These are phyloP conservation scores for Coptodon rendalli DNA, from an alignment of 2,113 vertebrate species.

Conservation along the genomic window DNA sequence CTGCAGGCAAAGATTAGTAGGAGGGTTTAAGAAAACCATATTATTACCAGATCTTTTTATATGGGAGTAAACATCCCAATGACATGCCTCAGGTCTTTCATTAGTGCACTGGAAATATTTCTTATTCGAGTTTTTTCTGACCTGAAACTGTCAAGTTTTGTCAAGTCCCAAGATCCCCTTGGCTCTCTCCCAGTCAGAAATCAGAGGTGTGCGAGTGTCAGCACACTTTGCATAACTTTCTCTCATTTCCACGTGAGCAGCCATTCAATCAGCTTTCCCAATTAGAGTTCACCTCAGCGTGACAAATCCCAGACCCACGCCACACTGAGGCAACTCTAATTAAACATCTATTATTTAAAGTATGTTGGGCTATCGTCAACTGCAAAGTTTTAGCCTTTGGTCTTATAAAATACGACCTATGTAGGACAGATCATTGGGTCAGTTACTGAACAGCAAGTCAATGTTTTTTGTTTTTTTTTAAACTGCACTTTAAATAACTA, in stretches of 20 bases:
- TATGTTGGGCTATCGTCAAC: not conserved
- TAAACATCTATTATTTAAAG: constrained; percentile 5
- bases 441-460: not conserved
- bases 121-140: not conserved
- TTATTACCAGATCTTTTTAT: not conserved
- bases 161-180: not conserved
- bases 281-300: constrained; percentile 31
- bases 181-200: not conserved
- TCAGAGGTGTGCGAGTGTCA: not conserved
- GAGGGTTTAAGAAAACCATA: not conserved
- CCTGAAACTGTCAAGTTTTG: constrained; percentile 15
- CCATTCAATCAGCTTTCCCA: constrained; percentile 23
- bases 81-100: not conserved
- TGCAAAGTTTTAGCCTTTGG: not conserved
- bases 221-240: not conserved
- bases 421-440: not conserved
- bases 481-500: too few relatives aligned
- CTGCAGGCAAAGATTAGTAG: not conserved
- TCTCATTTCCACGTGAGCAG: not conserved
- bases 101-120: not conserved
- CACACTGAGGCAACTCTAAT: constrained; percentile 23
- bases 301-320: constrained; percentile 8
- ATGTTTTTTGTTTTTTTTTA: not conserved
- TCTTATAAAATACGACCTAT: not conserved
- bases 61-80: not conserved